phyloP scores from a whole-genome alignment of 2,888 invertebrate species.

The Andrena bicolor region DNA sequence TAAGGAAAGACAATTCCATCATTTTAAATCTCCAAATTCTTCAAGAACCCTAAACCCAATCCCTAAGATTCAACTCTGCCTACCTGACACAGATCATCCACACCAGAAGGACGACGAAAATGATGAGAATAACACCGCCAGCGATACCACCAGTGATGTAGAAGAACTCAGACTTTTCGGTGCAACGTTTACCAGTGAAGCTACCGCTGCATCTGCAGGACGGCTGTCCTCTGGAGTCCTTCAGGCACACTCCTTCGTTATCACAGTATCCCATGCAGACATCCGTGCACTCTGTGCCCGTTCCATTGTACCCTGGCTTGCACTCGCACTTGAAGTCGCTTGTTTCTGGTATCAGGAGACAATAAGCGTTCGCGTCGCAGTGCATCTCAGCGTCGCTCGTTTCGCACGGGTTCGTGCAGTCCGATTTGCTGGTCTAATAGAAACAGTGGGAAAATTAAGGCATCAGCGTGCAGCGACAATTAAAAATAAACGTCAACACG shows the following conservation, averaged over 20 bases:
- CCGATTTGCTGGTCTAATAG: slow-evolving; percentile 90
- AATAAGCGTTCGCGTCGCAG: slow-evolving; percentile 95
- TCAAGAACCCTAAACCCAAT: background rate
- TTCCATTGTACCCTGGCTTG: slow-evolving; percentile 96
- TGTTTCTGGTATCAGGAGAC: slow-evolving; percentile 92
- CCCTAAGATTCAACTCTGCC: slow-evolving; percentile 25
- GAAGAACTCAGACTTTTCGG: slow-evolving; percentile 97
- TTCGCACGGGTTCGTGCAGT: slow-evolving; percentile 96
- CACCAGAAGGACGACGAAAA: slow-evolving; percentile 95
- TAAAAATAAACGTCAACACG: no score
- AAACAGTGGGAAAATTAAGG: slow-evolving; percentile 9
- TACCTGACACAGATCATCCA: slow-evolving; percentile 99
- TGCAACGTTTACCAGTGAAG: slow-evolving; percentile 95
- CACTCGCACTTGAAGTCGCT: slow-evolving; percentile 96
- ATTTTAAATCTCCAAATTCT: background rate
- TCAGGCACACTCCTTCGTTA: slow-evolving; percentile 95
- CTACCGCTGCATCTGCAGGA: slow-evolving; percentile 96
- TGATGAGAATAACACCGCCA: slow-evolving; percentile 96
- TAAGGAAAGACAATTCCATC: slow-evolving; percentile 73
- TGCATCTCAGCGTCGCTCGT: slow-evolving; percentile 93
- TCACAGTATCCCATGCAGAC: slow-evolving; percentile 95
- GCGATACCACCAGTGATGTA: slow-evolving; percentile 98
- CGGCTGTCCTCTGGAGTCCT: slow-evolving; percentile 93
- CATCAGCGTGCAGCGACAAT: no score
- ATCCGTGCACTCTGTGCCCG: slow-evolving; percentile 93